Percentiles rank a stretch among this genome's conserved stretches.
phyloP scores from a whole-genome alignment of 2,888 invertebrate genomes.

The Drosophila subquinaria region DNA sequence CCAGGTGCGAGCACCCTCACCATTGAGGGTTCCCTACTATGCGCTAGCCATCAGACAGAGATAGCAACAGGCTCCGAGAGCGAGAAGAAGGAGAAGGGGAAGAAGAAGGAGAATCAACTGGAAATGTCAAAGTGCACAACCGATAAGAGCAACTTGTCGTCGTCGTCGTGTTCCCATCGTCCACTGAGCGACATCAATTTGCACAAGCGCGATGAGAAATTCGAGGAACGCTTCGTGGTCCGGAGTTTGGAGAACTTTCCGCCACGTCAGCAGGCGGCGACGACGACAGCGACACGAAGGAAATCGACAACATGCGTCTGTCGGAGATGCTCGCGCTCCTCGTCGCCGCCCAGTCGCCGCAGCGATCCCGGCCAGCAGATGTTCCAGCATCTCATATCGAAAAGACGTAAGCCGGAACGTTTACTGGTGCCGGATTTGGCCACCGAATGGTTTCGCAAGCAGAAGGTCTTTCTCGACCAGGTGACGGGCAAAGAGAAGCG shows the following conservation, averaged over 20 bases:
- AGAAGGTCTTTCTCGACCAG: constrained; percentile 57
- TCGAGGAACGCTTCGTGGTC: constrained; percentile 32
- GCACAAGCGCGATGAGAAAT: neutral
- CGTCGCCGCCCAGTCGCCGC: neutral
- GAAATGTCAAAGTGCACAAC: constrained; percentile 4
- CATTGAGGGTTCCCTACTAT: constrained; percentile 28
- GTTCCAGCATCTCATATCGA: constrained; percentile 50
- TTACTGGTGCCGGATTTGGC: constrained; percentile 70
- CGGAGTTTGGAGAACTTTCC: constrained; percentile 47
- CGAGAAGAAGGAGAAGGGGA: neutral
- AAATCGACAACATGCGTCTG: constrained; percentile 14
- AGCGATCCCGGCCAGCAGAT: constrained; percentile 7
- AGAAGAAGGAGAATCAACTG: neutral
- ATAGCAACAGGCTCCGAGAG: neutral
- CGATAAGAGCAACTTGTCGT: neutral
- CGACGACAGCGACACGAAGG: neutral
- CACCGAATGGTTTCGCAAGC: constrained; percentile 73
- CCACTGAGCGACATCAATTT: constrained; percentile 3
- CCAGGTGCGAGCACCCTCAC: constrained; percentile 17
- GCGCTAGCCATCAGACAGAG: constrained; percentile 22
- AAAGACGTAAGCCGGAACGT: constrained; percentile 35
- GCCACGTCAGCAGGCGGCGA: constrained; percentile 27
- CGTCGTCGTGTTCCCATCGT: neutral
- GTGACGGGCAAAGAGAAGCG: constrained; percentile 33
- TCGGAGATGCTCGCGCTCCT: neutral